phyloP scores from a whole-genome alignment of 2,888 invertebrate genomes.

The Julus scandinavius region DNA sequence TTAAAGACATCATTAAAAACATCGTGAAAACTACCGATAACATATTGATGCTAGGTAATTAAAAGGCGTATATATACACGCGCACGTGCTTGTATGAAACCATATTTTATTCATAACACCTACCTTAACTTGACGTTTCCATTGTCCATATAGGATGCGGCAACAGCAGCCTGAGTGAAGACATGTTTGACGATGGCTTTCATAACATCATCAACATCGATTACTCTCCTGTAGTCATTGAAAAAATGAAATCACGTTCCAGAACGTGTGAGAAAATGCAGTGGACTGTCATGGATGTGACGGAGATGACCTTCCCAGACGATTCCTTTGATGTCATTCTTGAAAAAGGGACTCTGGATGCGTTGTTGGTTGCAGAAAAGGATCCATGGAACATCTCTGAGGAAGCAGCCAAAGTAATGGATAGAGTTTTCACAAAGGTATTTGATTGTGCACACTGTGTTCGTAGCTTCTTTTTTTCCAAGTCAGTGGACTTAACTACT shows the following conservation, averaged over 20 bases:
- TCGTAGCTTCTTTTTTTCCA: too few species aligned
- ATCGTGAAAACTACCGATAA: slow-evolving; percentile 4
- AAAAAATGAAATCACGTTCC: slow-evolving; percentile 63
- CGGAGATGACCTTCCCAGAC: slow-evolving; percentile 62
- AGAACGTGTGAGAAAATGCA: slow-evolving; percentile 63
- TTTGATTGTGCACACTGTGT: too few species aligned
- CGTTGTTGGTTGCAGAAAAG: slow-evolving; percentile 66
- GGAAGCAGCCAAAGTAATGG: slow-evolving; percentile 61
- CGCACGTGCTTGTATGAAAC: not conserved
- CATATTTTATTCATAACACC: not conserved
- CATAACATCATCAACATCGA: slow-evolving; percentile 67
- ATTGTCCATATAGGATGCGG: slow-evolving; percentile 66
- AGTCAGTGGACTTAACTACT: too few species aligned
- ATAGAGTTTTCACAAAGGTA: slow-evolving; percentile 63
- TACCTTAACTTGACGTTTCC: not conserved
- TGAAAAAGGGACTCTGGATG: slow-evolving; percentile 68
- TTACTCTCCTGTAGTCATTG: slow-evolving; percentile 66
- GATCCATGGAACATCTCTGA: slow-evolving; percentile 65
- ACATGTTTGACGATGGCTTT: slow-evolving; percentile 66
- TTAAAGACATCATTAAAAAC: slow-evolving; percentile 48
- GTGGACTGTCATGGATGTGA: slow-evolving; percentile 67
- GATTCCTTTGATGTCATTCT: slow-evolving; percentile 66
- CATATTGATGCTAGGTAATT: slow-evolving; percentile 55
- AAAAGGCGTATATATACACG: too few species aligned
- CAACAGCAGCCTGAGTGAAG: slow-evolving; percentile 66